Base-by-base conservation (phyloP, 2,888 invertebrate genomes). In the Acronicta leporina region DNA sequence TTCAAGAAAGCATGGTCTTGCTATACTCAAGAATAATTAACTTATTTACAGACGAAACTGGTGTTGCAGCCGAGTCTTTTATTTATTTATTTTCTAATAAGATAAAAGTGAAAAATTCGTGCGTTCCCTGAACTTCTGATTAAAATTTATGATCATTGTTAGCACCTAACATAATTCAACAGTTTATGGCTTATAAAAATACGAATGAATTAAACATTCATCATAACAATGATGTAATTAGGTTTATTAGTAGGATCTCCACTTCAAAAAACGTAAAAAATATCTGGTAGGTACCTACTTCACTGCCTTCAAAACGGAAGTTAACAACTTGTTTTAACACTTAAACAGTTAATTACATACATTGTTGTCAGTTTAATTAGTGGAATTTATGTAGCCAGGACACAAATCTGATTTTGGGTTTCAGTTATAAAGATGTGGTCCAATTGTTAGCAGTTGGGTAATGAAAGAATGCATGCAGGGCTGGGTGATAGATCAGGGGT, bases 381-480 rank as follows among this genome's bases (percentile, higher is more conserved):
- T 53, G 44, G 16, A 47, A 66, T 73, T 73, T 51, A 50, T 62
- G 41, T 27, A 40, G 30, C 47, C 14, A 20, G 11, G 40, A n/a
- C 20, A 43, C 14, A 46, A 62, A 68, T 58, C 55, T 64, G 59
- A 15, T 48, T 16, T 41, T 33, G 33, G 20, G 3, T 27, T 7
- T 15, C 43, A 41, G 60, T 25, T 25, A 33, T 52, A 48, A 58
- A 54, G 15, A 25, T 62, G 51, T 78, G 77, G 78, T 76, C 78
- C 71, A 80, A 79, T 65, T 79, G 73, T 79, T 82, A 82, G 77
- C 64, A 68, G 72, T 53, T 73, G 56, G 64, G 66, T 79, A 79
- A 84, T 69, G 82, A 81, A 76, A 79, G 85, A 87, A 81, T 87
- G 85, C 83, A 82, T 77, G 85, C 80, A 81, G 83, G 80, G 82